phyloP scores from a whole-genome alignment of 2,797 vertebrate species.

The Lepilemur ruficaudatus region DNA sequence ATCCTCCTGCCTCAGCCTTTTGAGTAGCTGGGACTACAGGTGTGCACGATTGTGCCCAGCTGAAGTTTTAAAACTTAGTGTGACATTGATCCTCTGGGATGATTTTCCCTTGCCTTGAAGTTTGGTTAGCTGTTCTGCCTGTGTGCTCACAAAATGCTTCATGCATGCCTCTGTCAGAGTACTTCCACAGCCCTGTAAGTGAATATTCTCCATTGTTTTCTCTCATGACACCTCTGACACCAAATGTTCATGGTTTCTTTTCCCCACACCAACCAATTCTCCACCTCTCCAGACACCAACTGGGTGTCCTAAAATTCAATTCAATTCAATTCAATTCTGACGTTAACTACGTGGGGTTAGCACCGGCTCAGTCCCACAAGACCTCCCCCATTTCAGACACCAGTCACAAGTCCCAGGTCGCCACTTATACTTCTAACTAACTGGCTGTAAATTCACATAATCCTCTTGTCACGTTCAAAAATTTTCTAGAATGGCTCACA shows the following conservation, averaged over 20 bases:
- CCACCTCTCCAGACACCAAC: neutral
- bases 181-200: neutral
- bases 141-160: neutral
- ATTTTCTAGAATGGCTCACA: neutral
- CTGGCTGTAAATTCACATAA: neutral
- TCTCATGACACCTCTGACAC: neutral
- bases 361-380: neutral
- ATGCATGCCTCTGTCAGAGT: neutral
- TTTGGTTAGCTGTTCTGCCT: neutral
- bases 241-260: neutral
- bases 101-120: neutral
- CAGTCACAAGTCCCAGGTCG: neutral
- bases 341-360: neutral
- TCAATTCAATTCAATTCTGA: neutral
- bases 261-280: neutral
- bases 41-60: no score
- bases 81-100: neutral
- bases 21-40: no score
- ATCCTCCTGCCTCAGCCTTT: neutral
- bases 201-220: neutral
- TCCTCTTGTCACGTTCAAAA: neutral
- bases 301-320: neutral
- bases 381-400: neutral
- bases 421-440: neutral
- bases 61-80: neutral